Evolutionary conservation across 2,888 invertebrate species (phyloP), one percentile per base, ranked within the genome.

Genomic region (Yponomeuta malinellus): DNA sequence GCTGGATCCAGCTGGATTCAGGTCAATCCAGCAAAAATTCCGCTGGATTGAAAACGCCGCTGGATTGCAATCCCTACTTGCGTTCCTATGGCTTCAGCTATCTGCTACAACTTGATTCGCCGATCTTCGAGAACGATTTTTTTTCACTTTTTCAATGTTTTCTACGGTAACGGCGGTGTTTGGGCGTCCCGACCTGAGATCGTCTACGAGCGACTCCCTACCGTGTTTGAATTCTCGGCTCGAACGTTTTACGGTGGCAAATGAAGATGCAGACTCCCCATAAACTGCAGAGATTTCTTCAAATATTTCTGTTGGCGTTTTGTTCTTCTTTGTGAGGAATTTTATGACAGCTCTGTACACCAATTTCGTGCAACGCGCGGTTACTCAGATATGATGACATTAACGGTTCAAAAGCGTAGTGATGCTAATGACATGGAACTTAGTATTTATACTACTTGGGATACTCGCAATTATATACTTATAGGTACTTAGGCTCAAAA

Each of bases 281-380:
- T 23, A 23, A 23, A 23, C 23, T 23, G 23, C 23, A 23, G 23
- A 23, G 23, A 23, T 23, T 23, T 23, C 23, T 23, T 0, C 23
- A 23, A 23, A 23, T 23, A 23, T 23, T 23, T 23, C 0, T 23
- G 23, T 23, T 23, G 23, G 23, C 23, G 23, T 23, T 23, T 23
- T 23, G 23, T 23, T 23, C 23, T 23, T 23, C 23, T 23, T 23
- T 69, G 69, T 52, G 52, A 69, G 29, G 69, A 69, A 69, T 43
- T 69, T 69, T 52, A 69, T 69, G 69, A 69, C 69, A 69, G 52
- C 69, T 69, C 69, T 48, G 52, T 69, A 52, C 69, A 8, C 52
- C 69, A 69, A 10, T 69, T 69, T 69, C 69, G 52, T 48, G 69
- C 15, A 69, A 69, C 48, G 52, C 52, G 69, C 69, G 52, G 69